Base-by-base conservation (phyloP, 2,113 vertebrate species). In the Pangasianodon gigas region DNA sequence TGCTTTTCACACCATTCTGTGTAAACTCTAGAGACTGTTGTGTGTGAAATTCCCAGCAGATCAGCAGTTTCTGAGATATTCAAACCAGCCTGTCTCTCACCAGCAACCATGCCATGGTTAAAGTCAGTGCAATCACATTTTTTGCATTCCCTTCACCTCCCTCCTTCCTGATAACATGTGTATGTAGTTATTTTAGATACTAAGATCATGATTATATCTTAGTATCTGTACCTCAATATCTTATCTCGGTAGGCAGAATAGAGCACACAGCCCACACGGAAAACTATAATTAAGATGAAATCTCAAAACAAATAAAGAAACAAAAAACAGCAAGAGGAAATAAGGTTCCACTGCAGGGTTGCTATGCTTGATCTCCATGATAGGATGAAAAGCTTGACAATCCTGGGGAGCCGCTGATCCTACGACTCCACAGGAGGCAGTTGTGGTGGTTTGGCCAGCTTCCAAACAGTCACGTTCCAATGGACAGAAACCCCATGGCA, bases 11-110 rank as follows among this genome's bases (percentile, higher is more conserved):
- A 44, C 67, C 67, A 2, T 71, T 71, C 32, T 71, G n/a, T 67
- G 26, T 69, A 69, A 37, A 69, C 32, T 74, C 69, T 37, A 44
- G 71, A 74, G 37, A 74, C 37, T 37, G 69, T 13, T 37, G 69
- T 74, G 32, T 74, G 32, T 41, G n/a, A 69, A 69, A 69, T 16
- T 75, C 37, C 19, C 7, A 44, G 71, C 37, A 44, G 37, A 75
- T 75, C 71, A 75, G 71, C 71, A 75, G 37, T 75, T 75, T 44
- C 71, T 21, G 18, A 75, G 37, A 75, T 75, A 75, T 44, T 75
- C 71, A 75, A 44, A 44, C 37, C 71, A 75, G 19, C n/a, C 67
- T 37, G 67, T 71, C 67, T 71, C 32, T 32, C 67, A 37, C 67
- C 67, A 37, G 6, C 67, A 37, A 2, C 37, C 71, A 21, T 21